phyloP scores from a whole-genome alignment of 2,888 invertebrate genomes.

The Pristionchus japonicus region DNA sequence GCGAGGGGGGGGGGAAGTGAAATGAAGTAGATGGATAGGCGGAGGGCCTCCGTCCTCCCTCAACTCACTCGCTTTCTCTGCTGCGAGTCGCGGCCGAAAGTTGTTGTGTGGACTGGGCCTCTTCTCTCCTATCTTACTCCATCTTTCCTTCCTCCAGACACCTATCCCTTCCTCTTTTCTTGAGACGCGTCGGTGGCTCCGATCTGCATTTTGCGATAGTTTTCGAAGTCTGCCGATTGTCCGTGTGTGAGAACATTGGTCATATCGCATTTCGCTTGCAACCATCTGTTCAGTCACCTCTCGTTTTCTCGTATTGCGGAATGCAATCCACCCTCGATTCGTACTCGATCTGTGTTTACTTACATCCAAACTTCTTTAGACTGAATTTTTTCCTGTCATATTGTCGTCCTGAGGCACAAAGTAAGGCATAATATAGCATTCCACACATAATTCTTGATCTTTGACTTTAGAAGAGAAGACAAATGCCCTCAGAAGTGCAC shows the following conservation, averaged over 20 bases:
- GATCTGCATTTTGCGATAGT: neutral
- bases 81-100: neutral
- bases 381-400: too few species aligned
- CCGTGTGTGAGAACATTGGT: neutral
- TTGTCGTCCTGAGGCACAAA: too few species aligned
- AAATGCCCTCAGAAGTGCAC: neutral
- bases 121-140: slow-evolving; percentile 38
- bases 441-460: too few species aligned
- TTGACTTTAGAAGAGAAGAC: too few species aligned
- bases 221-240: neutral
- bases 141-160: slow-evolving; percentile 24
- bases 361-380: too few species aligned
- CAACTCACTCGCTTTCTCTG: neutral
- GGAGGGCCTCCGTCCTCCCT: neutral
- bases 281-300: neutral
- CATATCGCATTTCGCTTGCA: neutral
- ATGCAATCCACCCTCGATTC: too few species aligned
- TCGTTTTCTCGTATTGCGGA: too few species aligned
- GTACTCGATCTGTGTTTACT: too few species aligned
- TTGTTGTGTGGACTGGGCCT: slow-evolving; percentile 29
- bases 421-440: too few species aligned
- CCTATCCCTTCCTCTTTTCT: neutral
- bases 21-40: slow-evolving; percentile 6
- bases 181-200: neutral
- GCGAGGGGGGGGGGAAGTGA: neutral